Conservation (phyloP, 2,888 invertebrate species). For the Habroteleia sp. region DNA sequence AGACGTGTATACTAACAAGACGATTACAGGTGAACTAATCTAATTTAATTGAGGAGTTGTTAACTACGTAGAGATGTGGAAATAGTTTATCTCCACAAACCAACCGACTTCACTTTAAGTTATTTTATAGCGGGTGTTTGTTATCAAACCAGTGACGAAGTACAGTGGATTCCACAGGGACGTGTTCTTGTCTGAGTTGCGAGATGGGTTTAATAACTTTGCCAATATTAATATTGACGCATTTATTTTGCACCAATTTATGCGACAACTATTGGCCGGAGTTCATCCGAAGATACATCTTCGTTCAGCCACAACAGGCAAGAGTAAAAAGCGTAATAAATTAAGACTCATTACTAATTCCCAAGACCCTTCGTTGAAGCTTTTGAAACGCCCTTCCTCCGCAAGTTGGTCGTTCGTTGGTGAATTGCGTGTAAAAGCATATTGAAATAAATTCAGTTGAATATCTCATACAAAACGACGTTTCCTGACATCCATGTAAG, state of each 20-base stretch:
- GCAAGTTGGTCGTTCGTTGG: constrained; percentile 4
- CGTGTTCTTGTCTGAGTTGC: too few species aligned
- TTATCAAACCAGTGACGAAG: constrained; percentile 18
- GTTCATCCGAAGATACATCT: too few species aligned
- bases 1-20: too few species aligned
- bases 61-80: constrained; percentile 26
- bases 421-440: constrained; percentile 13
- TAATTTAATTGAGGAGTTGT: constrained; percentile 40
- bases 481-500: constrained; percentile 21
- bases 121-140: constrained; percentile 34
- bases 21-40: constrained; percentile 26
- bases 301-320: too few species aligned
- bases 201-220: too few species aligned
- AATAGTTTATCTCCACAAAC: constrained; percentile 44
- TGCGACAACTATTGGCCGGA: not conserved
- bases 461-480: constrained; percentile 9
- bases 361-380: not conserved
- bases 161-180: constrained; percentile 3
- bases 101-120: constrained; percentile 34
- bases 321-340: too few species aligned
- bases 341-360: constrained; percentile 1
- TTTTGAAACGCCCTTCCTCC: constrained; percentile 14
- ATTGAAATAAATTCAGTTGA: constrained; percentile 36
- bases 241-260: not conserved
- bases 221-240: constrained; percentile 15